A percentile compares a stretch with the other conserved stretches of the same genome.
phyloP scores from a whole-genome alignment of 2,797 vertebrate species.

The Schizothorax lantsangensis region DNA sequence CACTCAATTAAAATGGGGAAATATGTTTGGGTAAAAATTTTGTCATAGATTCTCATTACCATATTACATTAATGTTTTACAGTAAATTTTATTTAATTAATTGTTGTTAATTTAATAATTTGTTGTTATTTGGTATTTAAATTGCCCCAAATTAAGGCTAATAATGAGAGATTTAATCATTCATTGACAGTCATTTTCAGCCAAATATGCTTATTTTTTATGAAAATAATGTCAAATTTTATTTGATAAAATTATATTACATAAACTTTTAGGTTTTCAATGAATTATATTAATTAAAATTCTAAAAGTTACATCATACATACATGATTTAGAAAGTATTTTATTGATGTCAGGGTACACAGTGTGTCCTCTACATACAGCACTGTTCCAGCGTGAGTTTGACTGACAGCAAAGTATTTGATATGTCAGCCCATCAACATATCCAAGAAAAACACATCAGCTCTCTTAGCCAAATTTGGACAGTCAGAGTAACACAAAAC shows the following conservation, averaged over 20 bases:
- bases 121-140: background rate
- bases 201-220: background rate
- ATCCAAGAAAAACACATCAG: conserved; percentile 52
- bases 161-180: background rate
- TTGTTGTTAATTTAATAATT: background rate
- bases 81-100: background rate
- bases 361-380: background rate
- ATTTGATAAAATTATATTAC: background rate
- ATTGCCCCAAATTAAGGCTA: background rate
- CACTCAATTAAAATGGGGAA: background rate
- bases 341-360: background rate
- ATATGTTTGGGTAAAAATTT: background rate
- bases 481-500: conserved; percentile 24
- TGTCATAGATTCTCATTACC: background rate
- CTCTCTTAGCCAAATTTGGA: conserved; percentile 48
- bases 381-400: background rate
- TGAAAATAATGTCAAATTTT: background rate
- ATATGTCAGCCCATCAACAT: conserved; percentile 48
- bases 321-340: background rate
- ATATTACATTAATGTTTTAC: background rate
- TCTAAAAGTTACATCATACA: background rate
- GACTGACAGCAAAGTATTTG: conserved; percentile 32
- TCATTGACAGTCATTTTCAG: background rate
- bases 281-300: background rate
- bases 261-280: background rate